Base-by-base conservation (phyloP, 2,888 invertebrate genomes). In the Drepanosiphum platanoidis region DNA sequence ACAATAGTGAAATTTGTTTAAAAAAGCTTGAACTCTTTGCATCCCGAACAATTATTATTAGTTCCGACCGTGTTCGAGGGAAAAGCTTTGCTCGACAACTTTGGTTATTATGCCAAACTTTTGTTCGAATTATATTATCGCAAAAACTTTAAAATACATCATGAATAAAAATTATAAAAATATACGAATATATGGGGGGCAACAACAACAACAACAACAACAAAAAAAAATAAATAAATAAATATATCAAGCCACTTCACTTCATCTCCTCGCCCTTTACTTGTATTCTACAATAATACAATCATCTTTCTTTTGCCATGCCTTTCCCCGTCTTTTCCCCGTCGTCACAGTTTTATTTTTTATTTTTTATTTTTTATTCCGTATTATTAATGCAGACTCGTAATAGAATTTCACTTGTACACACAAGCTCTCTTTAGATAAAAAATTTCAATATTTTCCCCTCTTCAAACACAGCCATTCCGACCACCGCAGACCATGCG, bases 391-490 rank as follows among this genome's bases (percentile, higher is more conserved):
- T 75, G 74, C 46, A 64, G 36, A 83, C 83, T 75, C 46, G 74
- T 83, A 75, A 75, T 83, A 74, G 74, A 83, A 83, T 83, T 83
- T 83, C 46, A 74, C 34, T 83, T 66, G 74, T 75, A 75, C 42
- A 72, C 72, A 64, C 64, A 46, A 42, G 74, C 42, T 64, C 46
- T 66, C 42, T 64, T 83, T 32, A 27, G 74, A 66, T 36, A 66
- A 83, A 74, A 74, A 83, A 83, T 83, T 83, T 83, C 74, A 83
- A 83, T 75, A 75, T 75, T 75, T n/a, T 74, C 42, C 66, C 34
- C 83, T 83, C 83, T 83, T 75, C 66, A 75, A 82, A 82, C 74
- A 83, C 46, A 83, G 18, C 66, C 74, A 64, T 66, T 75, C 66
- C 46, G 27, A 46, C 83, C 32, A 74, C 74, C 74, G 34, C 83